Base-by-base conservation (phyloP, 2,113 vertebrate species). In the Anarrhichthys ocellatus region DNA sequence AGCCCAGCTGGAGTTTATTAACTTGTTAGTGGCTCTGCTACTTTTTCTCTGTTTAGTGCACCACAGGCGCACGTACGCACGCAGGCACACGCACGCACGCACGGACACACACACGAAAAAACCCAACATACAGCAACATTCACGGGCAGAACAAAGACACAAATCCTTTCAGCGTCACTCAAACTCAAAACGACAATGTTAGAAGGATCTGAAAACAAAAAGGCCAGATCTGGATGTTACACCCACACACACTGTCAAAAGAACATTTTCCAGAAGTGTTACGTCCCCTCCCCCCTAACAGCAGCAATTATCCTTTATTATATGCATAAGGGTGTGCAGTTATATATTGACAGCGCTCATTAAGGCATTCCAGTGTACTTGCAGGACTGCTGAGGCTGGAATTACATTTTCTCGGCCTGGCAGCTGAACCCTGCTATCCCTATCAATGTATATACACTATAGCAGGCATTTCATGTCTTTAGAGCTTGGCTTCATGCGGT, bases 1-100 rank as follows among this genome's bases (percentile, higher is more conserved):
- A 90, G 76, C 88, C 75, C 92, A 93, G 92, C 90, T 93, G 91
- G 89, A 92, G 79, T 88, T 89, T 85, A 90, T 93, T 93, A 94
- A 88, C 87, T 84, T 89, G 86, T 87, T 92, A 91, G 85, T 91
- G 90, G 88, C 85, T 81, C 87, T 85, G 90, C 90, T 92, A 89
- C 91, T 92, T 92, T 91, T 90, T 73, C 71, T 78, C 65, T 82
- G 74, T 80, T 82, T 75, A 46, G 86, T 84, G 63, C 84, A 84
- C 90, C 67, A 5, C 82, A 81, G 72, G 20, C 76, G 13, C 73
- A 36, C 50, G n/a, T n/a, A n/a, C n/a, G n/a, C n/a, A 56, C 38
- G 63, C 52, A 50, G 58, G 22, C 36, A 65, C 52, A 63, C 29
- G 58, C 46, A 32, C 54, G 34, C 36, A 50, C 27, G 2, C 27